Percentiles rank a stretch among this genome's conserved stretches.
phyloP scores from a whole-genome alignment of 2,888 invertebrate species.

The Perizoma flavofasciatum region DNA sequence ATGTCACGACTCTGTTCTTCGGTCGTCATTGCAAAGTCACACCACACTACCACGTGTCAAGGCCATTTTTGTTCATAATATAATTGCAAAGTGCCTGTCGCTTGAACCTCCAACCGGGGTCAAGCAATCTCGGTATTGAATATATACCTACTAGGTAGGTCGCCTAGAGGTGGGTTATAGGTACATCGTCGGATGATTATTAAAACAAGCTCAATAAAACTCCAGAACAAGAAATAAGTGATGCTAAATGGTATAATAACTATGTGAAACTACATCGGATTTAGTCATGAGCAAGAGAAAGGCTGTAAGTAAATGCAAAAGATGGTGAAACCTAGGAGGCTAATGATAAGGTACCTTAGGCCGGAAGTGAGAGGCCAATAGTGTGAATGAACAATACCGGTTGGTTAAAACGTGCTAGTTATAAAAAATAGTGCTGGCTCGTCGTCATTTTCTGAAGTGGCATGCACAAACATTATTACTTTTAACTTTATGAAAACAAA shows the following conservation, averaged over 20 bases:
- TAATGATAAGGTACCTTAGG: conserved; percentile 39
- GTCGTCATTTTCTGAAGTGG: too few relatives aligned
- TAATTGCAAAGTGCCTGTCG: conserved; percentile 53
- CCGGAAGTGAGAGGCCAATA: conserved; percentile 74
- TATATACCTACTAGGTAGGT: conserved; percentile 1
- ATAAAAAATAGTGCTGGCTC: conserved; percentile 22
- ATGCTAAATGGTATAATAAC: conserved; percentile 15
- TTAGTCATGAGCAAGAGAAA: neutral
- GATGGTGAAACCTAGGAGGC: conserved; percentile 46
- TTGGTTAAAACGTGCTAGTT: conserved; percentile 30
- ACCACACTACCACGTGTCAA: conserved; percentile 47
- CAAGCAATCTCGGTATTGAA: conserved; percentile 18
- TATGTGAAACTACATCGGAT: neutral
- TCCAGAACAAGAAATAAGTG: conserved; percentile 44
- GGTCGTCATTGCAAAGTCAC: conserved; percentile 31
- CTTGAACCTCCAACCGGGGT: conserved; percentile 48
- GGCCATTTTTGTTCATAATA: conserved; percentile 52
- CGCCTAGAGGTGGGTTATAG: conserved; percentile 37
- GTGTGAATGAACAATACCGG: conserved; percentile 58
- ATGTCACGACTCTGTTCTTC: conserved; percentile 49
- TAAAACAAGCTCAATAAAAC: conserved; percentile 59
- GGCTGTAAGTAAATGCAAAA: conserved; percentile 4
- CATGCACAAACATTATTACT: too few relatives aligned
- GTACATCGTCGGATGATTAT: conserved; percentile 45
- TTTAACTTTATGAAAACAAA: too few relatives aligned